These are phyloP conservation scores for Cosmia trapezina DNA, from an alignment of 2,888 invertebrate genomes.

Conservation along the genomic window DNA sequence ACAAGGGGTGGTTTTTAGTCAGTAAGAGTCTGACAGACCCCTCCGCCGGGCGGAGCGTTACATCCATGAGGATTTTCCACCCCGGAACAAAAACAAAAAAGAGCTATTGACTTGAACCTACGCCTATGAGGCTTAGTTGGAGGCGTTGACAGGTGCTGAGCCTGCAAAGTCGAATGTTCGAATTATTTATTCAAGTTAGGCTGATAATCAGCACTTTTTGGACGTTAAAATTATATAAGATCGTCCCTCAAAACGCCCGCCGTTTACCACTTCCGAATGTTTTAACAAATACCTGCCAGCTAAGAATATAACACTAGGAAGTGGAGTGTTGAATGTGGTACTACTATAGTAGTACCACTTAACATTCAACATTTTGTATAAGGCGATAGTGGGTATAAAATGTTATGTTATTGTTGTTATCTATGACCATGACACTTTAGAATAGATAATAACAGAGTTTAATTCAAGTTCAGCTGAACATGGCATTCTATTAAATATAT, in stretches of 20 bases:
- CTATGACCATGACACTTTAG: not conserved
- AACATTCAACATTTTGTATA: not conserved
- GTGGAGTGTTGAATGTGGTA: too few relatives aligned
- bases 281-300: not conserved
- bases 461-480: not conserved
- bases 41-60: not conserved
- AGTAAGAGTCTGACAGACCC: not conserved
- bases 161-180: not conserved
- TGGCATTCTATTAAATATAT: not conserved
- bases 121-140: not conserved
- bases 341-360: too few relatives aligned
- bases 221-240: not conserved
- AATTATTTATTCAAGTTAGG: not conserved
- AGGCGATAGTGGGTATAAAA: not conserved
- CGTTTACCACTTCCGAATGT: not conserved
- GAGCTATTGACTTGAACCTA: not conserved
- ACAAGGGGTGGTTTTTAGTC: not conserved
- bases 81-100: too few relatives aligned
- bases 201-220: not conserved
- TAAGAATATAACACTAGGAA: too few relatives aligned
- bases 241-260: not conserved
- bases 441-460: not conserved
- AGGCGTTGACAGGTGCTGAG: not conserved
- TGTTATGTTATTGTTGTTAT: not conserved
- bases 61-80: not conserved